Conservation (phyloP, 1,140 invertebrate species). For the Zelostemma sp. region DNA sequence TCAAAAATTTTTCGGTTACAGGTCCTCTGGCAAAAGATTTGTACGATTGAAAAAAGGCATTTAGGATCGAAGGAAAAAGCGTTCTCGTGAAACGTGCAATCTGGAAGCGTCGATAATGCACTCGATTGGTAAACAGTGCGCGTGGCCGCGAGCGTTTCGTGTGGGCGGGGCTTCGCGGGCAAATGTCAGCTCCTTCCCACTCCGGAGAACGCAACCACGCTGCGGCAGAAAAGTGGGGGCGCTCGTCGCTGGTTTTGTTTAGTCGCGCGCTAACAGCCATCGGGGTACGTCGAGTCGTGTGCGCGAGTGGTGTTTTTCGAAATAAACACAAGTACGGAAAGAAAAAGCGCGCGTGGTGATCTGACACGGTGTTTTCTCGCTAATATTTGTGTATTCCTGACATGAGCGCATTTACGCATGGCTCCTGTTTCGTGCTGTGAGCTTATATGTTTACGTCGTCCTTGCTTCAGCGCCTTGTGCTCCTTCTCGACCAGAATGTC, state of each 20-base stretch:
- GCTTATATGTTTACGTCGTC: conserved; percentile 32
- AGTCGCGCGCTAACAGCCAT: conserved; percentile 69
- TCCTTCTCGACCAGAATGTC: conserved; percentile 53
- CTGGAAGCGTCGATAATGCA: too few relatives aligned
- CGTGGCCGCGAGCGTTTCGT: conserved; percentile 24
- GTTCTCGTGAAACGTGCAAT: too few relatives aligned
- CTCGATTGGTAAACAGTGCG: neutral
- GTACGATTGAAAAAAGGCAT: too few relatives aligned
- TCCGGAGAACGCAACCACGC: conserved; percentile 24
- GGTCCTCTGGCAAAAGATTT: too few relatives aligned
- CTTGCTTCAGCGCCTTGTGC: conserved; percentile 9
- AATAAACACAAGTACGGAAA: neutral
- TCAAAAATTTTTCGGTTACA: too few relatives aligned
- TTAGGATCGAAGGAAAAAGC: too few relatives aligned
- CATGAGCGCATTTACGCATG: conserved; percentile 6
- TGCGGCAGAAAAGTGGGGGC: conserved; percentile 34
- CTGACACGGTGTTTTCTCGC: conserved; percentile 10
- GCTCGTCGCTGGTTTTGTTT: conserved; percentile 58
- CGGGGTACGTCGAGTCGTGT: conserved; percentile 52
- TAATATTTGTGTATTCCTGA: conserved; percentile 8
- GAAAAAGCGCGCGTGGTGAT: conserved; percentile 25
- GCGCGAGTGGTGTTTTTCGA: conserved; percentile 35
- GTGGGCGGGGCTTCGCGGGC: conserved; percentile 54
- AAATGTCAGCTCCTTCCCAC: conserved; percentile 32
- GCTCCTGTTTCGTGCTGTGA: conserved; percentile 39